Evolutionary conservation across 2,113 vertebrate species (phyloP).

Genomic region (Halichoeres trimaculatus): DNA sequence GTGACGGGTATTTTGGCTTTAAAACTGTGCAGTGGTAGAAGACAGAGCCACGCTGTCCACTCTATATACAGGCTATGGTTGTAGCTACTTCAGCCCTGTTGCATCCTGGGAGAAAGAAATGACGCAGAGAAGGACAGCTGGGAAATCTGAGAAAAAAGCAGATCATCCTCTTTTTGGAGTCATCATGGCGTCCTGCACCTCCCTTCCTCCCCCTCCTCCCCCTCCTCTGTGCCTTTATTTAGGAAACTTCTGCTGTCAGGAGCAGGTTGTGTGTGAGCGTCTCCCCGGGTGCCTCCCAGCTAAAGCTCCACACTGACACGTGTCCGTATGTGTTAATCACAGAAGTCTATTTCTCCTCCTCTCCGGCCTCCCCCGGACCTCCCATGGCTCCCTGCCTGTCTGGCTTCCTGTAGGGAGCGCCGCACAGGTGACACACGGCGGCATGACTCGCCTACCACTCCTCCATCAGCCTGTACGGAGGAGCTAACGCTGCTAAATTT

Average conservation of each 20-base stretch:
- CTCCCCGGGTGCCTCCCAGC: conserved; percentile 50
- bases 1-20: too few species aligned
- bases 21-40: too few species aligned
- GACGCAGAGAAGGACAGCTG: too few species aligned
- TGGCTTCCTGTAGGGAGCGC: conserved; percentile 52
- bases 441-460: conserved; percentile 59
- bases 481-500: conserved; percentile 62
- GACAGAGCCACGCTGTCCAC: too few species aligned
- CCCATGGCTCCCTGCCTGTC: conserved; percentile 57
- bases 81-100: too few species aligned
- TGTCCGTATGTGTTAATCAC: conserved; percentile 76
- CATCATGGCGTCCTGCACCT: not conserved
- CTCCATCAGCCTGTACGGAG: conserved; percentile 55
- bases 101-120: too few species aligned
- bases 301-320: conserved; percentile 58
- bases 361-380: conserved; percentile 67
- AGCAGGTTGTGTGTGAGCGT: conserved; percentile 69
- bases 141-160: too few species aligned
- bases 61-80: too few species aligned
- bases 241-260: conserved; percentile 42
- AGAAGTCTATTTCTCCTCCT: conserved; percentile 65
- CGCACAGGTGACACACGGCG: conserved; percentile 72
- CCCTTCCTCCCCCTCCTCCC: conserved; percentile 15
- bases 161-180: not conserved
- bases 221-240: conserved; percentile 55